Evolutionary conservation across 2,113 vertebrate species (phyloP), one percentile per base, ranked within the genome.

Genomic region (Lepus americanus): DNA sequence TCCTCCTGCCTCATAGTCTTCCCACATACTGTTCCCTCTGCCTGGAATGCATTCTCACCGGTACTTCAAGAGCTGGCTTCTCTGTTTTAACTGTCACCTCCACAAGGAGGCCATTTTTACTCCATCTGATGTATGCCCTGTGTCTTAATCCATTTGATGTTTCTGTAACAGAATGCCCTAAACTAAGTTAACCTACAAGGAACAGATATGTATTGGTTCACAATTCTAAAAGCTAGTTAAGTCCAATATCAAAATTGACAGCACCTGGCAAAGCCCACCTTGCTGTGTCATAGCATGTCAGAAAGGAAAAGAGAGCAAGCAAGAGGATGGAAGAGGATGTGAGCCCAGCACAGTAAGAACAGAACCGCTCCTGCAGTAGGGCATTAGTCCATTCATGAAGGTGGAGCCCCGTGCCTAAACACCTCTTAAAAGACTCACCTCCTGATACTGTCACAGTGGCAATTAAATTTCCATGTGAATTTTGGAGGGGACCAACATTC

Each of bases 1-100:
- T 0, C 1, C 17, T 51, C 25, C 13, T 79, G 36, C 16, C 23
- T 31, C 55, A 55, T 20, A 3, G 23, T 49, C 82, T 72, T 59
- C 17, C 31, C n/a, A 1, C 0, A 0, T 0, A 9, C 13, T 4
- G 4, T 20, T 64, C 19, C 70, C 69, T 82, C 39, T 27, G 25
- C 16, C 22, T 82, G 33, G 19, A 31, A 22, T 44, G 31, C 39
- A 55, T 70, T 72, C 39, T 3, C 9, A 4, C 9, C 39, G 16
- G 8, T 83, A 70, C 55, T 59, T 59, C 55, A 59, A 89, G 17
- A 78, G 3, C 59, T 59, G 6, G 7, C 11, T 61, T 51, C 6
- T 53, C 49, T 79, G 2, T 20, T 8, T 0, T 44, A 17, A 51
- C 2, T 12, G 20, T 81, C 49, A 17, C 69, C 5, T 80, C 23